Evolutionary conservation across 2,113 vertebrate species (phyloP), one percentile per base, ranked within the genome.

Genomic region (Xenopus laevis): DNA sequence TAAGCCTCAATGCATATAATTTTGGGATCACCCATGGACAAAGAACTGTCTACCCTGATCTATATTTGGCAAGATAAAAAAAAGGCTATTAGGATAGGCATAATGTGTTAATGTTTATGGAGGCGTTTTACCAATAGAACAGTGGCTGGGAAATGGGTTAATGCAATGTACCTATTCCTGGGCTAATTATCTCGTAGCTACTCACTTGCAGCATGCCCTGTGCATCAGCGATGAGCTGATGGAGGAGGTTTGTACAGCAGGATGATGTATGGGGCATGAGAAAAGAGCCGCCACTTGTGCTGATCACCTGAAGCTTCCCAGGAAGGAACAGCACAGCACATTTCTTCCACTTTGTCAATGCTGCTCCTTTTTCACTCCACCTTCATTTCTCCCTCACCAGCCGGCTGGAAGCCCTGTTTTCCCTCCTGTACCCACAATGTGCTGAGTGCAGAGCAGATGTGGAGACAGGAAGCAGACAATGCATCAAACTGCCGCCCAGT

Each of bases 371-470:
- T 46, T 40, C 20, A 1, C 10, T 33, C 17, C 21, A 33, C 13
- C 18, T 57, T 74, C 15, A n/a, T 74, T 45, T 8, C 4, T 59
- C n/a, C 13, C 16, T 18, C 65, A 0, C 12, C 65, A 0, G 82
- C 78, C 82, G 78, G 52, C 75, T 78, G 79, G 10, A 11, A 57
- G 47, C 45, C 17, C 58, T 44, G 72, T 69, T 15, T 74, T 67
- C 71, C 65, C 57, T 84, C 81, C 83, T 83, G 84, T 84, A 82
- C 72, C 17, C 20, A 72, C 81, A 83, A 70, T 70, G 78, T 72
- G 47, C 16, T 0, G 61, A 70, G 66, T 55, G 58, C n/a, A 0
- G 44, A 80, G 77, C 80, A 83, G 69, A 84, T 77, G 77, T 30
- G 67, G 52, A 23, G 16, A 0, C 17, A 71, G 61, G 68, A 17